Evolutionary conservation across 1,140 invertebrate genomes (phyloP).

Genomic region (Saccostrea cuccullata): DNA sequence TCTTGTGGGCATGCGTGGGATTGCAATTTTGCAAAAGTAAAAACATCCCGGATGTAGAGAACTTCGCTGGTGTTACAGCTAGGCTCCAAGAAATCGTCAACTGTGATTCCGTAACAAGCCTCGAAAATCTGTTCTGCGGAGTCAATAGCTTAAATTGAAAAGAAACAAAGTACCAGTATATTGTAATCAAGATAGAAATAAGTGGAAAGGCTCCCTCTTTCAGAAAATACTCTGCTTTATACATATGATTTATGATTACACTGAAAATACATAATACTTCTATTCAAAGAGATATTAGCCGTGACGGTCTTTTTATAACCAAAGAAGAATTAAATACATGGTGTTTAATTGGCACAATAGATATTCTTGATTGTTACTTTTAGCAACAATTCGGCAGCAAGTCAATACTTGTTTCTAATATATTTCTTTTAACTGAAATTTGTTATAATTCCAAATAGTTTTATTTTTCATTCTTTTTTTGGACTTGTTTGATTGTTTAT

Average conservation of each 20-base stretch:
- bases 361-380: too few relatives aligned
- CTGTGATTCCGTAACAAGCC: slow-evolving; percentile 22
- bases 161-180: neutral
- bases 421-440: too few relatives aligned
- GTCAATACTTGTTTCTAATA: too few relatives aligned
- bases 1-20: neutral
- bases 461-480: too few relatives aligned
- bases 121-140: slow-evolving; percentile 4
- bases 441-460: too few relatives aligned
- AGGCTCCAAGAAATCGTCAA: slow-evolving; percentile 15
- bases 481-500: too few relatives aligned
- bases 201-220: neutral
- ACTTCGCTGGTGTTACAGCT: slow-evolving; percentile 5
- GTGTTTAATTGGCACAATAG: too few relatives aligned
- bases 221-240: neutral
- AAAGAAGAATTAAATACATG: neutral
- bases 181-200: neutral
- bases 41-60: slow-evolving; percentile 32
- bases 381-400: too few relatives aligned
- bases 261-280: neutral
- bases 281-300: neutral
- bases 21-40: slow-evolving; percentile 9
- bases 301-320: neutral
- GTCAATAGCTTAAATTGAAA: neutral
- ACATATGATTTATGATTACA: neutral